phyloP scores from a whole-genome alignment of 2,888 invertebrate genomes.

The Drepanosiphum platanoidis region DNA sequence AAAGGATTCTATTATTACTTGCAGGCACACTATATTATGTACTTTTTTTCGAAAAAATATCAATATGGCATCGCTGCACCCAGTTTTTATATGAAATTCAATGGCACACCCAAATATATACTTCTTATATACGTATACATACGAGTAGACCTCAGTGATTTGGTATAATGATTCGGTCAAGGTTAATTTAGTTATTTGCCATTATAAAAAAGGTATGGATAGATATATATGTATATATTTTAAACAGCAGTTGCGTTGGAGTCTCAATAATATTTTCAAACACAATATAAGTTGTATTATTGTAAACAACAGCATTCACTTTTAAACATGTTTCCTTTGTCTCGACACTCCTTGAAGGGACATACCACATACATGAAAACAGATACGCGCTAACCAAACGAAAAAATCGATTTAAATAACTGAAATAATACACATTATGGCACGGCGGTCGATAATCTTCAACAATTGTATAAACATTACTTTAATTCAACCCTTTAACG shows the following conservation, averaged over 20 bases:
- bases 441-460: neutral
- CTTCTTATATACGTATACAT: no score
- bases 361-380: neutral
- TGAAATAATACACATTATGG: neutral
- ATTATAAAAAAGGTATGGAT: no score
- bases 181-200: neutral
- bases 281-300: neutral
- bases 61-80: neutral
- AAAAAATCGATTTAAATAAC: neutral
- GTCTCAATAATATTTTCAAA: neutral
- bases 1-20: neutral
- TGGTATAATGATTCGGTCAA: conserved; percentile 24
- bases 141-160: no score
- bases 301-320: neutral
- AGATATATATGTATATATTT: neutral
- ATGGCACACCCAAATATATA: conserved; percentile 34
- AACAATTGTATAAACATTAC: neutral
- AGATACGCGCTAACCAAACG: neutral
- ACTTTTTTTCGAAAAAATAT: neutral
- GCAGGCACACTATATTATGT: neutral
- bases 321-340: neutral
- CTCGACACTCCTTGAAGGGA: neutral
- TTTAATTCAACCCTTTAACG: neutral
- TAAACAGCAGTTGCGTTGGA: conserved; percentile 9
- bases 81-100: conserved; percentile 20